Base-by-base conservation (phyloP, 2,888 invertebrate species). In the Calliphora vomitoria region DNA sequence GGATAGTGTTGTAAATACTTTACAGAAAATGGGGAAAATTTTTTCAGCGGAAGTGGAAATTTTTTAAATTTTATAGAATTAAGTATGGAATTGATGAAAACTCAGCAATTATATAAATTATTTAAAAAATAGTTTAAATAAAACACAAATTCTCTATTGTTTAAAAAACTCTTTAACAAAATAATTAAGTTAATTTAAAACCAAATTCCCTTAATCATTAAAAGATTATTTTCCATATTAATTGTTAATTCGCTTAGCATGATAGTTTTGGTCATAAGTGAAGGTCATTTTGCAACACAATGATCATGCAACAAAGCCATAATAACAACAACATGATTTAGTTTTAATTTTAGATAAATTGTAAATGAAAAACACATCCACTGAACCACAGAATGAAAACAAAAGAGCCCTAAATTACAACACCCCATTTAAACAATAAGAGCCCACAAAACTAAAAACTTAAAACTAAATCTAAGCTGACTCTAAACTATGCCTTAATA, bases 331-430 rank as follows among this genome's bases (percentile, higher is more conserved):
- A 41, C n/a, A 81, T 69, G 62, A 72, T 81, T 81, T 44, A 53
- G 25, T 66, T 66, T 55, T 25, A 18, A 55, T 55, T 74, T 76
- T 18, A 58, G 5, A 25, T 58, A 58, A 58, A 58, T 58, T 13
- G 31, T 55, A 25, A 10, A 44, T 25, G 20, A 25, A 58, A 18
- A 1, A 38, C 6, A 64, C 62, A 38, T 38, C 1, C 8, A 31
- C 18, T 31, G 10, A 8, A 50, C 44, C 31, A 6, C 44, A 50
- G n/a, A 58, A 8, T 3, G 3, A 66, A 75, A 44, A 80, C 62
- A 79, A 80, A 76, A 31, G 47, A 53, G 35, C 35, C 66, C 60
- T 68, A 86, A 78, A 78, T 62, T 78, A 78, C 66, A 82, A 82
- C 82, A 82, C 72, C 72, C 72, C 53, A 82, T 72, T 62, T 72